These are phyloP conservation scores for Alethe castanea DNA, from an alignment of 2,113 vertebrate species.

Conservation along the genomic window DNA sequence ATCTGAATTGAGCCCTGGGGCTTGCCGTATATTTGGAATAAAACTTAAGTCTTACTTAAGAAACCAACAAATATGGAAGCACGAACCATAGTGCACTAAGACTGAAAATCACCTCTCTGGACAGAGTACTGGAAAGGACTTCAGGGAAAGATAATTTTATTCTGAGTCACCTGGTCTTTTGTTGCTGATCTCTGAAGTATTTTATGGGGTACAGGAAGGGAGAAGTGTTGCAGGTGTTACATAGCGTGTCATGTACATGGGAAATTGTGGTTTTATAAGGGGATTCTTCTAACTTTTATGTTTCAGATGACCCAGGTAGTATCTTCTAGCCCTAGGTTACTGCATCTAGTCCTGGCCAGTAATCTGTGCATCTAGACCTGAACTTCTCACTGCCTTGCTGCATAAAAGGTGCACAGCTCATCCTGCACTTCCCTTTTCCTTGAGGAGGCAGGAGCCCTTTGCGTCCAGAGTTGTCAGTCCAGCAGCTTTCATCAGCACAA, in stretches of 20 bases:
- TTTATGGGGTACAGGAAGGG: neutral
- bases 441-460: neutral
- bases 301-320: neutral
- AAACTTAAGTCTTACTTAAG: conserved; percentile 66
- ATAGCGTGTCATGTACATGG: fast-evolving
- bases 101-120: neutral
- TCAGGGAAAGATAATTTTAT: neutral
- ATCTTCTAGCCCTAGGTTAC: neutral
- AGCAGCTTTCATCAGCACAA: neutral
- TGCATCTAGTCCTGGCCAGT: neutral
- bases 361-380: neutral
- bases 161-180: neutral
- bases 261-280: neutral
- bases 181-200: neutral
- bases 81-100: neutral
- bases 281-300: neutral
- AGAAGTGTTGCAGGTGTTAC: neutral
- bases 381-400: neutral
- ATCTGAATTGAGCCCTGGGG: conserved; percentile 67
- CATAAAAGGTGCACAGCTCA: neutral
- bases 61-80: conserved; percentile 55
- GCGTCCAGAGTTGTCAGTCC: neutral
- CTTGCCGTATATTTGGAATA: conserved; percentile 48
- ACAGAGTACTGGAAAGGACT: neutral
- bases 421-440: neutral